phyloP scores from a whole-genome alignment of 2,888 invertebrate species.

The Hedychridium roseum region DNA sequence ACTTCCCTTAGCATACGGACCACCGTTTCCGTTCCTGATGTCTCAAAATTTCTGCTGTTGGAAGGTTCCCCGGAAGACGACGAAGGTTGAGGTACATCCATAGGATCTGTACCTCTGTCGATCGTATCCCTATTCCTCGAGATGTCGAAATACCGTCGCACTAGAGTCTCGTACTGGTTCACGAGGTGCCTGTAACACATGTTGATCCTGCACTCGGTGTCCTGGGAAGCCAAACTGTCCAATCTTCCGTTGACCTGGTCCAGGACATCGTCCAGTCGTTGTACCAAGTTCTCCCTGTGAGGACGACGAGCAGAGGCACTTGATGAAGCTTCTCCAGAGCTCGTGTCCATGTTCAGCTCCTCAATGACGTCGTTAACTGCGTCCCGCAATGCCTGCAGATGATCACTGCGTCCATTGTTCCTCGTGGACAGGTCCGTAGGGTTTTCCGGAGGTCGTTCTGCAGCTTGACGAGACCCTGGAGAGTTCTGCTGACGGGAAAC shows the following conservation, averaged over 20 bases:
- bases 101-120: conserved; percentile 76
- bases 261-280: conserved; percentile 18
- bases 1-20: conserved; percentile 35
- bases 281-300: conserved; percentile 15
- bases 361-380: too few species aligned
- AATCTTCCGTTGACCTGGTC: conserved; percentile 18
- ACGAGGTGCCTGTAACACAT: conserved; percentile 65
- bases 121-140: conserved; percentile 67
- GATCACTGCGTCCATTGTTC: too few species aligned
- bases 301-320: too few species aligned
- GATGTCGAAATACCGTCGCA: conserved; percentile 65
- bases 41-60: conserved; percentile 2
- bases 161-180: conserved; percentile 66
- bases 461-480: too few species aligned
- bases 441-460: too few species aligned
- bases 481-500: too few species aligned
- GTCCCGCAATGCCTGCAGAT: too few species aligned
- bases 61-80: conserved; percentile 8
- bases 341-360: too few species aligned
- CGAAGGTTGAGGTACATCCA: conserved; percentile 68
- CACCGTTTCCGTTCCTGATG: conserved; percentile 22
- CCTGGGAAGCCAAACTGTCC: conserved; percentile 17
- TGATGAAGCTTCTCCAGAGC: too few species aligned
- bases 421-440: too few species aligned
- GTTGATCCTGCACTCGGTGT: conserved; percentile 63